Base-by-base conservation (phyloP, 2,888 invertebrate species). In the Limnephilus marmoratus region DNA sequence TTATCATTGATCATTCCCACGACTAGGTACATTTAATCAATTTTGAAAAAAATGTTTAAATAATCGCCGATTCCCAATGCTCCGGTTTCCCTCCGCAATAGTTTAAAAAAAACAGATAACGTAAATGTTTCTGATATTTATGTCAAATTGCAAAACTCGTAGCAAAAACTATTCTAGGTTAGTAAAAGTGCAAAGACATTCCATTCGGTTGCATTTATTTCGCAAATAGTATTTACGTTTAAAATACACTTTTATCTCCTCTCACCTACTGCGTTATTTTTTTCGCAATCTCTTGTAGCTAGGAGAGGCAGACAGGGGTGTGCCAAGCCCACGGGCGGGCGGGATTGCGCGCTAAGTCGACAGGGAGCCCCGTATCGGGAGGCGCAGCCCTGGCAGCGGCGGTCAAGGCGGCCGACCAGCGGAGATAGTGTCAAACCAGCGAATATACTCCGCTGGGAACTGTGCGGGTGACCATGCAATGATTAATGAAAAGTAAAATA, bases 331-430 rank as follows among this genome's bases (percentile, higher is more conserved):
- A 37, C 81, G 90, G 41, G 83, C 31, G 4, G 5, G 31, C 37
- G 90, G 53, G 91, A 88, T 89, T 49, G 86, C 45, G 68, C 87
- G 83, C 87, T 87, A 91, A 91, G 91, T 91, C 87, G 91, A 91
- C 91, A 91, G 88, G 81, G 37, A 91, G 86, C 88, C 88, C 29
- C 91, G 68, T 91, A 91, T 91, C 91, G 68, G 49, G 86, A 49
- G 90, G 90, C 41, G 81, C 91, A 91, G 91, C 80, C 90, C 89
- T 68, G 82, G 53, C 81, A 18, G 83, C 53, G 49, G 81, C 82
- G 87, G 82, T 83, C 88, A 88, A 49, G 88, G 37, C 81, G 91
- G 68, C 82, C 88, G 88, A 45, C 81, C 88, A 24, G 31, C 31
- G 29, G 53, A 87, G 91, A 91, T 91, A 91, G 68, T 88, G 91